Percentiles rank a stretch among this genome's conserved stretches.
phyloP scores from a whole-genome alignment of 2,113 vertebrate species.

The Amazona guildingii region DNA sequence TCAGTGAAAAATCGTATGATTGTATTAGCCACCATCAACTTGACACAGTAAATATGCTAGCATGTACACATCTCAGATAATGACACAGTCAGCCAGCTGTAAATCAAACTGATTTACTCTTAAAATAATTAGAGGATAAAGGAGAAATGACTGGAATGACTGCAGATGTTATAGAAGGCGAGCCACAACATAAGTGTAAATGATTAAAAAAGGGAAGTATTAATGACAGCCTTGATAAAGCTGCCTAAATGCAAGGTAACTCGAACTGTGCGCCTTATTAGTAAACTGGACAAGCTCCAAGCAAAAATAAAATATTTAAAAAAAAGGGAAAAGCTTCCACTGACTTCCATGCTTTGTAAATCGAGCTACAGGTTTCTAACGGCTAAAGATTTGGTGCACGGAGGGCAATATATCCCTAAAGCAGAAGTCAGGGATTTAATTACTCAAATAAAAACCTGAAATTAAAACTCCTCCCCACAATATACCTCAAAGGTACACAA shows the following conservation, averaged over 20 bases:
- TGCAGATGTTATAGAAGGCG: neutral
- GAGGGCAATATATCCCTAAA: neutral
- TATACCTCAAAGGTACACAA: neutral
- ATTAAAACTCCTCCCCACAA: neutral
- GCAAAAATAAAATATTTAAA: neutral
- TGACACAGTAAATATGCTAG: conserved; percentile 54
- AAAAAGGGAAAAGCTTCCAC: neutral
- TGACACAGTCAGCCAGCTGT: conserved; percentile 10
- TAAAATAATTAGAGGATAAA: conserved; percentile 42
- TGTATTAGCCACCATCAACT: conserved; percentile 58
- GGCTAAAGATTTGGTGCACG: neutral
- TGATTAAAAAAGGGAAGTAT: neutral
- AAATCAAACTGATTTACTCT: conserved; percentile 40
- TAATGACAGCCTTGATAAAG: neutral
- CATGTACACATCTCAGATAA: conserved; percentile 25
- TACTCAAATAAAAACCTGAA: neutral
- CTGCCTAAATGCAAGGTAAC: neutral
- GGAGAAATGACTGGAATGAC: neutral
- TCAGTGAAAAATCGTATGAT: conserved; percentile 62
- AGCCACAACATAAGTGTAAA: neutral
- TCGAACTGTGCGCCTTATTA: neutral
- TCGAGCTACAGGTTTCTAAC: neutral
- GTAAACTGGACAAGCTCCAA: neutral
- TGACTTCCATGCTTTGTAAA: neutral
- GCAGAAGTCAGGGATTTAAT: neutral